Conservation (phyloP, 1,140 invertebrate species). For the Fopius arisanus region DNA sequence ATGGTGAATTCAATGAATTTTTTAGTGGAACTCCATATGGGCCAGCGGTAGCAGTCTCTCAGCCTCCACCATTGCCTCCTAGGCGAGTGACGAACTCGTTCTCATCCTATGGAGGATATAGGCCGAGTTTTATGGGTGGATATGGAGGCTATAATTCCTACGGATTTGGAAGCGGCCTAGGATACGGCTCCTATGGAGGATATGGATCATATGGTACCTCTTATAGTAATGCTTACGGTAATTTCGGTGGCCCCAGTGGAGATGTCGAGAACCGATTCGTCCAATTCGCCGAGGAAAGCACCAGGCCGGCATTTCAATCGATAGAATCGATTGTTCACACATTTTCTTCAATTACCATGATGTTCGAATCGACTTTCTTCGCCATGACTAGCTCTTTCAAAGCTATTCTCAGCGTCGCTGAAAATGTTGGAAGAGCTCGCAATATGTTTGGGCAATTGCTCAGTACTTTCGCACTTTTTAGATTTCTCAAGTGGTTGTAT, state of each 20-base stretch:
- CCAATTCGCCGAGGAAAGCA: slow-evolving; percentile 89
- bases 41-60: neutral
- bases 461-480: slow-evolving; percentile 83
- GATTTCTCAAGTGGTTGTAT: slow-evolving; percentile 81
- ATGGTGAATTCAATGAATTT: neutral
- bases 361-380: slow-evolving; percentile 95
- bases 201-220: neutral
- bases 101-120: neutral
- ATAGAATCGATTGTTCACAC: slow-evolving; percentile 92
- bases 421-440: slow-evolving; percentile 87
- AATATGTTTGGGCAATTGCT: slow-evolving; percentile 84
- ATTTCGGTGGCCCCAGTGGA: slow-evolving; percentile 61
- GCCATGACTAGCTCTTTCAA: slow-evolving; percentile 94
- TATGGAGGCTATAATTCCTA: slow-evolving; percentile 4
- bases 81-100: neutral
- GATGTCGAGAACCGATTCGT: slow-evolving; percentile 78
- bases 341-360: slow-evolving; percentile 92
- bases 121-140: slow-evolving; percentile 6
- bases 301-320: slow-evolving; percentile 90
- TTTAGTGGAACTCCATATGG: neutral
- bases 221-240: slow-evolving; percentile 14
- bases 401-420: slow-evolving; percentile 93
- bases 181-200: neutral
- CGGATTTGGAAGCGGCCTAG: neutral
- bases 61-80: slow-evolving; percentile 21